A percentile compares a stretch with the other conserved stretches of the same genome.
Evolutionary conservation across 2,113 vertebrate genomes (phyloP).

Genomic region (Alethe castanea): DNA sequence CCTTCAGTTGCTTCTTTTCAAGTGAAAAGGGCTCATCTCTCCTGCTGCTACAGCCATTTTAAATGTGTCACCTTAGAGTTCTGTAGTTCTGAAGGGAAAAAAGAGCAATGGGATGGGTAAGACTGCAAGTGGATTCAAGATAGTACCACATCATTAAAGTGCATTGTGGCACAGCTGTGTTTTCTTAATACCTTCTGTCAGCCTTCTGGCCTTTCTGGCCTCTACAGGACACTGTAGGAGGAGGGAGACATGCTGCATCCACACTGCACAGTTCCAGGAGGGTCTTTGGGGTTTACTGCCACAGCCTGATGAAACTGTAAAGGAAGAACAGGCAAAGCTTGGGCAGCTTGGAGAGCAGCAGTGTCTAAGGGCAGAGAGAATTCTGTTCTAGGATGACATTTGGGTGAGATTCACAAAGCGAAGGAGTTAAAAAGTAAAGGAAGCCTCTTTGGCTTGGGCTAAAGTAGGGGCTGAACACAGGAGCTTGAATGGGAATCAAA

Average conservation of each 20-base stretch:
- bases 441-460: neutral
- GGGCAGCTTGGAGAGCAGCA: neutral
- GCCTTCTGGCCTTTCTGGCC: neutral
- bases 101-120: neutral
- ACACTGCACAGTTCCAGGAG: neutral
- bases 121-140: neutral
- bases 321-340: neutral
- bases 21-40: neutral
- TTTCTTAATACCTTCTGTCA: neutral
- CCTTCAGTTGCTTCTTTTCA: neutral
- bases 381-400: neutral
- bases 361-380: neutral
- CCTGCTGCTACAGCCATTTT: neutral
- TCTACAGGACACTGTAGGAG: neutral
- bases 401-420: neutral
- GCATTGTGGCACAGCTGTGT: neutral
- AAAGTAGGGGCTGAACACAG: neutral
- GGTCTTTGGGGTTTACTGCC: neutral
- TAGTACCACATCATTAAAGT: neutral
- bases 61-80: neutral
- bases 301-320: neutral
- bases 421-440: neutral
- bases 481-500: neutral
- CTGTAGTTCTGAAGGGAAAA: neutral
- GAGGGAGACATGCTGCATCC: neutral